Evolutionary conservation across 1,140 invertebrate genomes (phyloP), one percentile per base, ranked within the genome.

Genomic region (Drosophila suzukii): DNA sequence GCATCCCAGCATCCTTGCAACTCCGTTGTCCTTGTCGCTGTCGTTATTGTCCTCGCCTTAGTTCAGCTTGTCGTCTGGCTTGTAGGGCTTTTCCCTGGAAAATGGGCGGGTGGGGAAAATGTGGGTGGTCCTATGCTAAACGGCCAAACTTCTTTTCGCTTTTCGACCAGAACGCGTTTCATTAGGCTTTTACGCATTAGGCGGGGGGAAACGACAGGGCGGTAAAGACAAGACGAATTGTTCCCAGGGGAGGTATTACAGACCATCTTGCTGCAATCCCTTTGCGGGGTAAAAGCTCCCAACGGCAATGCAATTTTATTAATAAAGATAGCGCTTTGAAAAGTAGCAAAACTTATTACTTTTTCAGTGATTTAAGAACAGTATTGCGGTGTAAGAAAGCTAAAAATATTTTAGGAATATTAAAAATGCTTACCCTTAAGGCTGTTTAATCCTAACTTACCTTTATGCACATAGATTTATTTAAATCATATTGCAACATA

Each of bases 111-210:
- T 74, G 11, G n/a, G 67, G 62, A 47, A 83, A 80, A 75, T 78
- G 65, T 54, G 57, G 58, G 30, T 32, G 61, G 46, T 15, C 60
- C 20, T 34, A 53, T 53, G 76, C 83, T 76, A 86, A 86, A 38
- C 20, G 41, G 59, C 36, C 61, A 61, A 77, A 62, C 61, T 71
- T 49, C 59, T 72, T 62, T 66, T 66, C 60, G 63, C 60, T 75
- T 66, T 67, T 71, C 13, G 70, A 47, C 75, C 57, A 38, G n/a
- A n/a, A 71, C 54, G 77, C 82, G 82, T 86, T 85, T 85, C 83
- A 85, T 86, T 86, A 85, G 82, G 78, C 82, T 75, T 71, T 71
- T 68, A 66, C 47, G 65, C 60, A 66, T 68, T 66, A 66, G 65
- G 38, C 46, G 38, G 38, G 53, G 60, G 60, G 20, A 20, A 20